These are phyloP conservation scores for Geotrupes spiniger DNA, from an alignment of 2,888 invertebrate genomes.

Conservation along the genomic window DNA sequence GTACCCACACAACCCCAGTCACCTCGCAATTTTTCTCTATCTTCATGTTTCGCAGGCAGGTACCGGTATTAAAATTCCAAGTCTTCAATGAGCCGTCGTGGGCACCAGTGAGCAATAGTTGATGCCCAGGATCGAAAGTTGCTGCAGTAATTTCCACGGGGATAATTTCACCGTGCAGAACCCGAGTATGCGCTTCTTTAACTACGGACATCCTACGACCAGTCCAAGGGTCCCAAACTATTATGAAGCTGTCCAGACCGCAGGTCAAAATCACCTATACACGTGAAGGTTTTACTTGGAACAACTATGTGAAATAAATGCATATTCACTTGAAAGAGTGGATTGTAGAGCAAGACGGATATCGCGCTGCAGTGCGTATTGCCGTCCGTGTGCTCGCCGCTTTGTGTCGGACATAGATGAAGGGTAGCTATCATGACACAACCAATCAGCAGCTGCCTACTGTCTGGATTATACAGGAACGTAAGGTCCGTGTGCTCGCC, in stretches of 20 bases:
- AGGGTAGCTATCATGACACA: constrained; percentile 63
- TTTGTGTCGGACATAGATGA: constrained; percentile 63
- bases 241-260: constrained; percentile 76
- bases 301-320: too few relatives aligned
- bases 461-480: constrained; percentile 63
- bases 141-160: constrained; percentile 75
- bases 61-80: constrained; percentile 83
- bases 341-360: constrained; percentile 72
- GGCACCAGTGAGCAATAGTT: constrained; percentile 74
- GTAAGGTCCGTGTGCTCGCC: constrained; percentile 60
- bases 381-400: constrained; percentile 69
- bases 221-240: constrained; percentile 76
- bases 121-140: constrained; percentile 70
- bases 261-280: constrained; percentile 71
- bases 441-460: constrained; percentile 65
- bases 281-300: too few relatives aligned
- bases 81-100: constrained; percentile 75
- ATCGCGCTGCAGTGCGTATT: constrained; percentile 60
- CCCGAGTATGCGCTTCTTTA: constrained; percentile 66
- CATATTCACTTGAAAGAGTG: constrained; percentile 54
- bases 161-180: constrained; percentile 63
- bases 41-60: constrained; percentile 66
- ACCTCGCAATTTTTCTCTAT: constrained; percentile 56
- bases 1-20: constrained; percentile 54
- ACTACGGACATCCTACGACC: constrained; percentile 68